Evolutionary conservation across 2,888 invertebrate genomes (phyloP), one percentile per base, ranked within the genome.

Genomic region (Lithophane socia): DNA sequence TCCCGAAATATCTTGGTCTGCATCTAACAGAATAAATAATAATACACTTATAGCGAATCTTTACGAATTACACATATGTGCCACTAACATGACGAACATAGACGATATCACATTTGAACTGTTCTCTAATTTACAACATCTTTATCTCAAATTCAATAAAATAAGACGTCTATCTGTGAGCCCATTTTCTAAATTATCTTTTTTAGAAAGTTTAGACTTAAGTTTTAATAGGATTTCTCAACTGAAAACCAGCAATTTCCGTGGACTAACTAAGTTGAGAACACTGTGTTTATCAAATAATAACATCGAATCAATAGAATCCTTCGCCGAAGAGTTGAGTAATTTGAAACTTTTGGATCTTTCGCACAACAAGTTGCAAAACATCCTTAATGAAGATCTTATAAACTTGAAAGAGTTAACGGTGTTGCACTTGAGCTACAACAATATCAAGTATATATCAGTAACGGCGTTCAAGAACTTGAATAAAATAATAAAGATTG

Each of bases 241-340:
- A 86, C 94, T 99, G 80, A 98, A 99, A 79, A 98, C 98, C 91
- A 99, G 99, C 93, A 97, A 99, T 85, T 97, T 99, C 88, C 98
- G 98, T 88, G 98, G 98, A 8, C 95, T 99, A 71, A 97, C 97
- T 70, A 97, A 98, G 88, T 96, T 99, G 73, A 97, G 98, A 79
- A 96, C 98, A 79, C 96, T 99, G 69, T 99, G 99, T 95, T 97
- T 99, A 76, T 98, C 99, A 29, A 98, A 98, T 92, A 99, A 99
- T 93, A 97, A 97, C 84, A 97, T 99, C 74, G 98, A 98, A 92
- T 98, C 98, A 83, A 96, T 99, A 87, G 98, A 98, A 92, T 98
- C 98, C 89, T 98, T 99, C 92, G 98, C 98, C 16, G 95, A 97
- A 67, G 98, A 99, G 93, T 97, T 99, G 82, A 97, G 97, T 80